Percentiles rank a stretch among this genome's conserved stretches.
phyloP scores from a whole-genome alignment of 2,113 vertebrate genomes.

The Ameiurus melas region DNA sequence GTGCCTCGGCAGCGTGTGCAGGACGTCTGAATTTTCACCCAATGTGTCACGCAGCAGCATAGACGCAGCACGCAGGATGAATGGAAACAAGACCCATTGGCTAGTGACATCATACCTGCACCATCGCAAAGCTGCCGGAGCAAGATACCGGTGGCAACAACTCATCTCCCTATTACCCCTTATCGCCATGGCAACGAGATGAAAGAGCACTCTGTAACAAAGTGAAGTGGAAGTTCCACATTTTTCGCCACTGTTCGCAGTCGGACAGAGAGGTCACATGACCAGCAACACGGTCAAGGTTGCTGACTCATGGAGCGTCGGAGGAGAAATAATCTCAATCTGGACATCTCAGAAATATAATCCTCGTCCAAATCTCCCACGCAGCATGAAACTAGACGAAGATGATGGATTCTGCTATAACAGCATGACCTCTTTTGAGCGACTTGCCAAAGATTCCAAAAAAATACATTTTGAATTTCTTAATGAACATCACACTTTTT shows the following conservation, averaged over 20 bases:
- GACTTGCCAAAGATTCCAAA: background rate
- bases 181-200: slow-evolving; percentile 25
- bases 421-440: background rate
- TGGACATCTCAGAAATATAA: background rate
- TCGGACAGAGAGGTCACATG: slow-evolving; percentile 30
- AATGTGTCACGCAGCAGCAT: background rate
- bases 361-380: background rate
- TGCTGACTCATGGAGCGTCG: background rate
- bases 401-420: background rate
- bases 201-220: slow-evolving; percentile 3
- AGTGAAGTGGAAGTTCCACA: slow-evolving; percentile 7
- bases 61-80: background rate
- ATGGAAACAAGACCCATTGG: background rate
- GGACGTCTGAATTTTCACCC: slow-evolving; percentile 18
- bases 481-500: background rate
- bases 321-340: background rate
- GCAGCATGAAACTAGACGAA: background rate
- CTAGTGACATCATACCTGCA: slow-evolving; percentile 14
- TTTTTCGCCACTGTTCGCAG: background rate
- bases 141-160: background rate
- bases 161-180: slow-evolving; percentile 17
- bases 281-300: background rate
- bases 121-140: background rate
- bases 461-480: background rate
- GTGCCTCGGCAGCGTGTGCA: background rate